Percentiles rank a stretch among this genome's conserved stretches.
These are phyloP conservation scores for Leucosticte australis DNA, from an alignment of 2,113 vertebrate species.

Conservation along the genomic window DNA sequence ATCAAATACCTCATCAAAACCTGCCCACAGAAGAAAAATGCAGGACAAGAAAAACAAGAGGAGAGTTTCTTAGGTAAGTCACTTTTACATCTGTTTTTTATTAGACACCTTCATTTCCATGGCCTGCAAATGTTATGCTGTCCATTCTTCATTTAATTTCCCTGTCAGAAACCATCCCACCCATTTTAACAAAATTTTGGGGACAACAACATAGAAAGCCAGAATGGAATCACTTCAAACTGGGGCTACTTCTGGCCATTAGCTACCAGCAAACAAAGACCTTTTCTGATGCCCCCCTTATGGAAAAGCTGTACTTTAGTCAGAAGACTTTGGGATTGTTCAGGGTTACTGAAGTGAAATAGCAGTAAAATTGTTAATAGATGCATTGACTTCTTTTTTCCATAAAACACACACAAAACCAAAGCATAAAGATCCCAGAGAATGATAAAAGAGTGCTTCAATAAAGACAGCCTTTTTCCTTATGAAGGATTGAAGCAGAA, in stretches of 20 bases:
- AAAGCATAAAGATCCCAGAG: background rate
- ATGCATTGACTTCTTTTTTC: background rate
- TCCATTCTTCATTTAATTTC: background rate
- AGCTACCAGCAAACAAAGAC: background rate
- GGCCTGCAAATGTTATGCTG: background rate
- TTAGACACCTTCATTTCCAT: background rate
- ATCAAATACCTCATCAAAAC: background rate
- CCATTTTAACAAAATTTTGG: background rate
- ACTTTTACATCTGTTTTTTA: background rate
- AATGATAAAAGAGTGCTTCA: background rate
- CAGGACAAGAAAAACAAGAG: background rate
- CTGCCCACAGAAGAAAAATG: background rate
- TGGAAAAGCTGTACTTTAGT: background rate
- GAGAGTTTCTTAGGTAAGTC: background rate
- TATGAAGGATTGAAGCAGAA: background rate
- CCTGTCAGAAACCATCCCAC: background rate
- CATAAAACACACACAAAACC: background rate
- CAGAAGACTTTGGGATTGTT: background rate
- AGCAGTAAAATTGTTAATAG: background rate
- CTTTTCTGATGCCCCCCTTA: background rate
- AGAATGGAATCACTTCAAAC: background rate
- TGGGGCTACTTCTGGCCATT: background rate
- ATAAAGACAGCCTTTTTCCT: background rate
- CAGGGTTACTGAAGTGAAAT: background rate
- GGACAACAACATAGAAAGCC: background rate